Evolutionary conservation across 2,113 vertebrate genomes (phyloP).

Genomic region (Carassius auratus): DNA sequence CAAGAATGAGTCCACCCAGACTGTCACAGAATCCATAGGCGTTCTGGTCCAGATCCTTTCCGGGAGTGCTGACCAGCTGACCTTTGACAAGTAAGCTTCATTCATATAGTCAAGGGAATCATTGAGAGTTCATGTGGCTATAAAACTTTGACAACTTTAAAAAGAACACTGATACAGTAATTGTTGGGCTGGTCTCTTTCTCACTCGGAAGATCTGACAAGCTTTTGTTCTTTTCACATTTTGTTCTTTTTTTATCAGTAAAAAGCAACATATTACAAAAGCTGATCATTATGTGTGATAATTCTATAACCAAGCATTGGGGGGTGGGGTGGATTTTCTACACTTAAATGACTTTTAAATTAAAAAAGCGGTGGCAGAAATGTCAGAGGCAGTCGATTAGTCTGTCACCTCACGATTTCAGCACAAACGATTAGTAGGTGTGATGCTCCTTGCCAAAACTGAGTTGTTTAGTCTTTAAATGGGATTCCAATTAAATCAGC

Average conservation of each 20-base stretch:
- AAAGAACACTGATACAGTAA: not conserved
- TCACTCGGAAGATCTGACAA: not conserved
- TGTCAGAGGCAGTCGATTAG: not conserved
- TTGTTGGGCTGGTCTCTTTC: not conserved
- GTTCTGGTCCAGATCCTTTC: conserved; percentile 67
- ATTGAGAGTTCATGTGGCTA: not conserved
- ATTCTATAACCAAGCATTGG: not conserved
- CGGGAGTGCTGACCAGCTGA: conserved; percentile 60
- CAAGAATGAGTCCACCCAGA: conserved; percentile 43
- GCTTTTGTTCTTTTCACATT: not conserved
- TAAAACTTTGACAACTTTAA: not conserved
- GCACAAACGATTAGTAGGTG: not conserved
- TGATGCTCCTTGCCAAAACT: not conserved
- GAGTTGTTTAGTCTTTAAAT: not conserved
- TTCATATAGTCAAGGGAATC: not conserved
- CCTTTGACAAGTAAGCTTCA: conserved; percentile 68
- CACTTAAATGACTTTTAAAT: not conserved
- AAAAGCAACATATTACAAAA: not conserved
- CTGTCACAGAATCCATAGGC: conserved; percentile 53
- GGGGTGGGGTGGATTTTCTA: not conserved
- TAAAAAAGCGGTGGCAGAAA: not conserved
- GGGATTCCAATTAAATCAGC: not conserved
- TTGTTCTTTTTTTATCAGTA: not conserved
- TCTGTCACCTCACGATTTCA: not conserved
- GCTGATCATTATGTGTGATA: not conserved